Evolutionary conservation across 2,113 vertebrate species (phyloP).

Genomic region (Zosterops hypoxanthus): DNA sequence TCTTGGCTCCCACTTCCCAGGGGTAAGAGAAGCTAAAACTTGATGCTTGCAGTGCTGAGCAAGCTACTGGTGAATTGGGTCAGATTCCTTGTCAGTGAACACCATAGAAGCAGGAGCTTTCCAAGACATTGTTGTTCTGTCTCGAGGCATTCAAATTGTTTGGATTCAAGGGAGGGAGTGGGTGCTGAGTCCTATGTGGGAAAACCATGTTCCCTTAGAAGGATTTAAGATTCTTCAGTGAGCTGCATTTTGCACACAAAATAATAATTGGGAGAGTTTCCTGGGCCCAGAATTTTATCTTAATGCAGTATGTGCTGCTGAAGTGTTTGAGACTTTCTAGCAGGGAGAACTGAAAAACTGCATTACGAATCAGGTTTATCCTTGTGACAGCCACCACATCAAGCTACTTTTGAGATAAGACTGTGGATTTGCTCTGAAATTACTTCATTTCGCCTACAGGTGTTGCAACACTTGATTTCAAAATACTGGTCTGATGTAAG

Average conservation of each 20-base stretch:
- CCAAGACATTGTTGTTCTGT: background rate
- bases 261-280: background rate
- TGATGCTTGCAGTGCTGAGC: background rate
- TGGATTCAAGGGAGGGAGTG: accelerated
- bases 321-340: background rate
- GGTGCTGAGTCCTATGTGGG: background rate
- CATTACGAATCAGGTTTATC: background rate
- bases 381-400: background rate
- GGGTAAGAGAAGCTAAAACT: background rate
- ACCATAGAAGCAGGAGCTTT: background rate
- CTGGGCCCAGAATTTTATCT: background rate
- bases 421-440: background rate
- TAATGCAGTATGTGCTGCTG: background rate
- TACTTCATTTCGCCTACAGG: background rate
- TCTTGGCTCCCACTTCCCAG: background rate
- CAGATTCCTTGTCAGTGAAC: background rate
- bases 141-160: background rate
- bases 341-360: background rate
- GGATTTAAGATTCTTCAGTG: background rate
- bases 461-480: background rate
- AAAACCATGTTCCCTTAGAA: background rate
- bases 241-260: background rate
- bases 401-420: conserved; percentile 11
- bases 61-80: background rate
- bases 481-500: background rate